A percentile compares a stretch with the other conserved stretches of the same genome.
phyloP scores from a whole-genome alignment of 2,888 invertebrate species.

The Drosophila demipolita region DNA sequence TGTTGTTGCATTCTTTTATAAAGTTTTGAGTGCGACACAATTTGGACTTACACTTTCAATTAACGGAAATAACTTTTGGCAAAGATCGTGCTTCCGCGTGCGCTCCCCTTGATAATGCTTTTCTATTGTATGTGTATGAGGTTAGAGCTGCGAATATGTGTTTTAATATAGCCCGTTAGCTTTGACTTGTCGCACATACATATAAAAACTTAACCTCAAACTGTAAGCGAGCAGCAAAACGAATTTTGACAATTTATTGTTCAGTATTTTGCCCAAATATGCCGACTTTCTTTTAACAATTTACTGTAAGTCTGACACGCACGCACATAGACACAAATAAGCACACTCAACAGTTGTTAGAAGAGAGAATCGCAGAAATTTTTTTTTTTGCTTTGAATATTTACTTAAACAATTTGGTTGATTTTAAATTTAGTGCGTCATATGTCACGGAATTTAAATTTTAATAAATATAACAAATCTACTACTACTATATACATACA shows the following conservation, averaged over 20 bases:
- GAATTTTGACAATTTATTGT: conserved; percentile 19
- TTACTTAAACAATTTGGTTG: conserved; percentile 61
- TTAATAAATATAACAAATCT: conserved; percentile 76
- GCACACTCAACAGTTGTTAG: conserved; percentile 62
- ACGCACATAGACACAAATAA: conserved; percentile 63
- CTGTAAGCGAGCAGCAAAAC: background rate
- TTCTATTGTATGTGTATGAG: conserved; percentile 13
- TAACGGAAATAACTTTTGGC: conserved; percentile 48
- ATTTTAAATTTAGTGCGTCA: conserved; percentile 39
- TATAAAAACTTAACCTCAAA: background rate
- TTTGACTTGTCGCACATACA: background rate
- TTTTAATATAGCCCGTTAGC: background rate
- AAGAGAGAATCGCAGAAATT: conserved; percentile 46
- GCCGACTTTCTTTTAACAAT: conserved; percentile 32
- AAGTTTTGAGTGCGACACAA: conserved; percentile 10
- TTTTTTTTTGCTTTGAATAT: conserved; percentile 48
- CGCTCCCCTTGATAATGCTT: conserved; percentile 18
- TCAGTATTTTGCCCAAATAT: conserved; percentile 6
- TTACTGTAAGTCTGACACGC: conserved; percentile 68
- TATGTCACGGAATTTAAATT: conserved; percentile 63
- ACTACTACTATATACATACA: conserved; percentile 65
- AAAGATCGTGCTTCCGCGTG: conserved; percentile 53
- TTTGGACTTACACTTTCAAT: conserved; percentile 77
- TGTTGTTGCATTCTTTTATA: conserved; percentile 6
- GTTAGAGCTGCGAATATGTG: conserved; percentile 26